These are phyloP conservation scores for Ispidina picta DNA, from an alignment of 2,797 vertebrate species.

Conservation along the genomic window DNA sequence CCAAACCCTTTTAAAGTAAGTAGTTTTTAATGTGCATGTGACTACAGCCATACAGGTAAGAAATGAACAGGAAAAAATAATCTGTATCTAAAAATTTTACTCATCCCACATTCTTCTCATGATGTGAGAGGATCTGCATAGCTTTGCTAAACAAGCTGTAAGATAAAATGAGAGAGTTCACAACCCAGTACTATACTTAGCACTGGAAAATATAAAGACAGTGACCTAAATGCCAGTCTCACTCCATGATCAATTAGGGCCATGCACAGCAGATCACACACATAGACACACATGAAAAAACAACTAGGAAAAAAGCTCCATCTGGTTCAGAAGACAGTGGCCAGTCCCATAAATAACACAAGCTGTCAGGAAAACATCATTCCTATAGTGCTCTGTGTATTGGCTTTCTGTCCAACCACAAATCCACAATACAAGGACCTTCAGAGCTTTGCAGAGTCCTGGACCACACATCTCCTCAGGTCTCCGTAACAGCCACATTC, in stretches of 20 bases:
- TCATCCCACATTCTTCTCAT: neutral
- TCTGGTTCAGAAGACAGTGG: constrained; percentile 54
- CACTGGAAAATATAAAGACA: neutral
- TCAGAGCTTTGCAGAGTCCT: neutral
- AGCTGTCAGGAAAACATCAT: constrained; percentile 59
- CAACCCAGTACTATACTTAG: neutral
- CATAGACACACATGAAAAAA: neutral
- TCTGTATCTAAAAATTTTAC: neutral
- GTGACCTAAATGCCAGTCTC: constrained; percentile 3
- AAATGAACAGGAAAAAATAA: neutral
- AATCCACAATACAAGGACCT: neutral
- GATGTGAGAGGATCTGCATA: neutral
- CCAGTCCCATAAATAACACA: constrained; percentile 65
- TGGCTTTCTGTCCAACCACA: constrained; percentile 14
- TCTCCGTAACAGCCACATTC: neutral
- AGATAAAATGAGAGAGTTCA: neutral
- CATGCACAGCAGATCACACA: neutral
- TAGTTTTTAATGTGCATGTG: neutral
- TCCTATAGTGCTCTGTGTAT: constrained; percentile 38
- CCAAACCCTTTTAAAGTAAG: neutral
- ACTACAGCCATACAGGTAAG: neutral
- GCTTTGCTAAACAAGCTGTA: neutral
- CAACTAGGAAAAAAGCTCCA: constrained; percentile 19
- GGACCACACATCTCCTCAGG: neutral
- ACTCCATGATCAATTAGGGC: constrained; percentile 4